Conservation (phyloP, 2,888 invertebrate genomes). For the Eugnorisma glareosa region DNA sequence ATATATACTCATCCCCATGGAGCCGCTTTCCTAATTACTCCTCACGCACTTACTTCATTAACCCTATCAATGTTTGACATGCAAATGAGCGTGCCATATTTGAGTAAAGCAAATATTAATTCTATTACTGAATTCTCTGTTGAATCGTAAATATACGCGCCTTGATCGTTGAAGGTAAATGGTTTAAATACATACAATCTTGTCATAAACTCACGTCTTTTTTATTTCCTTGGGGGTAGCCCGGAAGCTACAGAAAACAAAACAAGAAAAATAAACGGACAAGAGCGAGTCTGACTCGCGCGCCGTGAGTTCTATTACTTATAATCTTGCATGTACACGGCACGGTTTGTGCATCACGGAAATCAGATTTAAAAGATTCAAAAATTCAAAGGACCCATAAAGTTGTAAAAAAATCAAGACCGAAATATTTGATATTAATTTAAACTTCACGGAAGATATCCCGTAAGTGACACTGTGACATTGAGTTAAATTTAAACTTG, state of each 20-base stretch:
- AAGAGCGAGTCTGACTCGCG: no score
- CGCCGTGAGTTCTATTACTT: no score
- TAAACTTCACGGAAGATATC: no score
- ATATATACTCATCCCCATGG: constrained; percentile 41
- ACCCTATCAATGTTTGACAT: constrained; percentile 36
- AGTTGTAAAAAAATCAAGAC: no score
- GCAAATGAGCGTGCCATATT: constrained; percentile 51
- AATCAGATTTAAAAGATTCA: neutral
- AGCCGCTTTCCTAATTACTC: constrained; percentile 34
- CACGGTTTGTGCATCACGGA: neutral
- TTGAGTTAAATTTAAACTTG: no score
- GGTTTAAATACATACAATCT: neutral
- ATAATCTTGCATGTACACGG: neutral
- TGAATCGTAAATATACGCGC: constrained; percentile 37
- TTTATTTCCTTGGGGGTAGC: neutral
- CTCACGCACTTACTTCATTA: constrained; percentile 45
- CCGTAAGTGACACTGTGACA: no score
- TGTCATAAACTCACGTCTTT: no score
- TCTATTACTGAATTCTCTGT: constrained; percentile 50
- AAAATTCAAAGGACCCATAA: neutral
- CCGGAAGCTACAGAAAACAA: neutral
- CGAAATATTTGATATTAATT: neutral
- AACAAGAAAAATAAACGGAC: neutral
- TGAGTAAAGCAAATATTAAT: constrained; percentile 46
- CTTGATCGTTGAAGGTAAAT: constrained; percentile 5